Evolutionary conservation across 1,140 invertebrate species (phyloP).

Genomic region (Hylaeus volcanicus): DNA sequence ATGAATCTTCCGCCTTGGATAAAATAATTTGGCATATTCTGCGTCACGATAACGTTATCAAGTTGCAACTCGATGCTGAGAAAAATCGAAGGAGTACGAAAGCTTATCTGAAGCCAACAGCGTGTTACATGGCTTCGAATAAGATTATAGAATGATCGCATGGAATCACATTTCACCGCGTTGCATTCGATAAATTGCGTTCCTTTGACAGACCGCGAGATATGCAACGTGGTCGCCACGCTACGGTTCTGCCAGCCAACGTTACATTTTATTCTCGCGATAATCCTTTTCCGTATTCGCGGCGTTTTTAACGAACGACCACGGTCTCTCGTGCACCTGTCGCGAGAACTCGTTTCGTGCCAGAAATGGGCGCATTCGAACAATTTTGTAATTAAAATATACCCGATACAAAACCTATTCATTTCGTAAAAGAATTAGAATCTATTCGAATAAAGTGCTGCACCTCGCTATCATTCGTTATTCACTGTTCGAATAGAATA

Average conservation of each 20-base stretch:
- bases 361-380: too few species aligned
- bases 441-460: too few species aligned
- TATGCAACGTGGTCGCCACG: not conserved
- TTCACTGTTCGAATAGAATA: too few species aligned
- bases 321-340: not conserved
- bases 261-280: not conserved
- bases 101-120: not conserved
- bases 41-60: not conserved
- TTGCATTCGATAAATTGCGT: slow-evolving; percentile 11
- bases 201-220: not conserved
- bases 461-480: too few species aligned
- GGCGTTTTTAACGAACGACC: not conserved
- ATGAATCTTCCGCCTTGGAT: too few species aligned
- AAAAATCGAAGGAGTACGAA: not conserved
- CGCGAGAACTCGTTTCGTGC: slow-evolving; percentile 3
- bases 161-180: not conserved
- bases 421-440: too few species aligned
- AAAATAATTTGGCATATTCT: too few species aligned
- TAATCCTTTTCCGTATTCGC: not conserved
- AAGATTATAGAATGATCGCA: not conserved
- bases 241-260: not conserved
- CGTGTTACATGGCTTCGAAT: not conserved
- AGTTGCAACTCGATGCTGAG: not conserved
- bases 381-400: too few species aligned
- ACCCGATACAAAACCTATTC: too few species aligned